These are phyloP conservation scores for Geococcyx californianus DNA, from an alignment of 2,113 vertebrate species.

Conservation along the genomic window DNA sequence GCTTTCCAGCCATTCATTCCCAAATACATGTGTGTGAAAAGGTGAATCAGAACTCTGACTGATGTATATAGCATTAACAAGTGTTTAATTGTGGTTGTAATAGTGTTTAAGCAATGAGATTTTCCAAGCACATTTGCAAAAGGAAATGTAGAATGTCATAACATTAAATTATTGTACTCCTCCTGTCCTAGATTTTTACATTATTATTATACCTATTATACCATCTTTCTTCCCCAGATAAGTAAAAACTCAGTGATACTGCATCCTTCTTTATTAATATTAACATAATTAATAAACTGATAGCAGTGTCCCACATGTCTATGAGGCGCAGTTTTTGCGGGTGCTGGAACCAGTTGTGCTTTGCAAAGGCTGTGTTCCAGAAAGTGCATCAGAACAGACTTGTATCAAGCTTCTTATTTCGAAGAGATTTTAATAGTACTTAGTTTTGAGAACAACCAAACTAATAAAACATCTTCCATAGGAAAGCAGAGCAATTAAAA, in stretches of 20 bases:
- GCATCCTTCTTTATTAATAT: not conserved
- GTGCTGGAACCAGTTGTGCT: not conserved
- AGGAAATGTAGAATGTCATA: not conserved
- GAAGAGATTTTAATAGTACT: not conserved
- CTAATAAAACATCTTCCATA: not conserved
- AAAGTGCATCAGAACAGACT: not conserved
- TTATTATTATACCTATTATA: not conserved
- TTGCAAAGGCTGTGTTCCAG: not conserved
- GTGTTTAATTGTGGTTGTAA: not conserved
- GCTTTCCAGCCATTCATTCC: too few species aligned
- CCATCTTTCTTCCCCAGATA: not conserved
- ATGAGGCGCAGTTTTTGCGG: not conserved
- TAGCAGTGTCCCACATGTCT: not conserved
- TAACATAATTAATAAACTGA: not conserved
- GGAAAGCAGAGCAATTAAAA: not conserved
- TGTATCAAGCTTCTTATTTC: not conserved
- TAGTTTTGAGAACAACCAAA: not conserved
- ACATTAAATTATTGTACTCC: not conserved
- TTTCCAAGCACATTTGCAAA: not conserved
- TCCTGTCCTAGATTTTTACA: not conserved
- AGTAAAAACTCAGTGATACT: not conserved
- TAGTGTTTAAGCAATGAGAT: not conserved
- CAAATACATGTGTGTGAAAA: not conserved
- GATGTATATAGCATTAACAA: not conserved
- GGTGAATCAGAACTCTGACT: not conserved